Evolutionary conservation across 2,888 invertebrate genomes (phyloP).

Genomic region (Himalopsyche tibetana): DNA sequence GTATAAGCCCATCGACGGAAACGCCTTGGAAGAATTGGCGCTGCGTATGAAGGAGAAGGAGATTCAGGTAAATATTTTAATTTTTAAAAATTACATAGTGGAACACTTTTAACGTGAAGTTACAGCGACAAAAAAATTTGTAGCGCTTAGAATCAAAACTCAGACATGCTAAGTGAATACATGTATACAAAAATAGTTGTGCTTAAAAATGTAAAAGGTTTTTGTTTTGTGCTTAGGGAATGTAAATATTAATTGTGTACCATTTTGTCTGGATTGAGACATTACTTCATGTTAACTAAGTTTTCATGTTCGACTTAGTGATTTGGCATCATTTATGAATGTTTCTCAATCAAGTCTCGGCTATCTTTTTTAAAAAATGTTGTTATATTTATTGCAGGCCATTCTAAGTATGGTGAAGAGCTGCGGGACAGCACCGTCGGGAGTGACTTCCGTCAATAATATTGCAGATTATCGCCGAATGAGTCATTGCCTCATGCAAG

Average conservation of each 20-base stretch:
- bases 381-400: neutral
- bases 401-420: conserved; percentile 39
- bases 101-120: too few relatives aligned
- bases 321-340: too few relatives aligned
- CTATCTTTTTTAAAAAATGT: too few relatives aligned
- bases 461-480: conserved; percentile 70
- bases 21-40: conserved; percentile 69
- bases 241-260: too few relatives aligned
- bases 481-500: conserved; percentile 71
- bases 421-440: neutral
- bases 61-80: conserved; percentile 69
- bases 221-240: too few relatives aligned
- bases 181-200: too few relatives aligned
- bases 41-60: conserved; percentile 71
- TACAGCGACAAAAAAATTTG: too few relatives aligned
- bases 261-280: too few relatives aligned
- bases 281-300: neutral
- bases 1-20: conserved; percentile 72
- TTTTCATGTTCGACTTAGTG: neutral
- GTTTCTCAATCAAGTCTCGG: neutral
- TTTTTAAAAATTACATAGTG: neutral
- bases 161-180: too few relatives aligned
- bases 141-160: too few relatives aligned
- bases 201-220: too few relatives aligned
- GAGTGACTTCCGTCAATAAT: neutral